Conservation (phyloP, 1,140 invertebrate genomes). For the Aradophagus sp. region DNA sequence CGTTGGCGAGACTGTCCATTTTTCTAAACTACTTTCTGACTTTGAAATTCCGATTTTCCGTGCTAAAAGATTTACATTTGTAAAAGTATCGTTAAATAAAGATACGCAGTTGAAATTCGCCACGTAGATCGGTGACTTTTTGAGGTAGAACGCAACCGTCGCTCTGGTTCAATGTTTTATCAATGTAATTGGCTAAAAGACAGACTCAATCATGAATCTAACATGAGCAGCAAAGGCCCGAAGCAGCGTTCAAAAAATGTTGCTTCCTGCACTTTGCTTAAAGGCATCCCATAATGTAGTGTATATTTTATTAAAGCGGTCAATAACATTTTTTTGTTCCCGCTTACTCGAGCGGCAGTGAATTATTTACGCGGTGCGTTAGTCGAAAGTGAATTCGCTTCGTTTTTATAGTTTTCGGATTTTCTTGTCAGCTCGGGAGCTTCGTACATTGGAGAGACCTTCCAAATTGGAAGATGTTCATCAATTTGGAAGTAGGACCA, state of each 20-base stretch:
- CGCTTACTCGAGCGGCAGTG: neutral
- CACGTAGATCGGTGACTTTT: too few species aligned
- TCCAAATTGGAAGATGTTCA: too few species aligned
- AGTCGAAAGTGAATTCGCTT: too few species aligned
- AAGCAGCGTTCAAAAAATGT: constrained; percentile 37
- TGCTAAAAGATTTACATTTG: too few species aligned
- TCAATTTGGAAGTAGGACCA: too few species aligned
- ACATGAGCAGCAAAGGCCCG: constrained; percentile 51
- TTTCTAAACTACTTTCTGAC: neutral
- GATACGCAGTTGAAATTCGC: too few species aligned
- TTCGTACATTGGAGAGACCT: too few species aligned
- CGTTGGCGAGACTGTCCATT: neutral
- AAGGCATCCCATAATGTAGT: constrained; percentile 24
- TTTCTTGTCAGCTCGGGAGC: too few species aligned
- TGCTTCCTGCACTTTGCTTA: constrained; percentile 42
- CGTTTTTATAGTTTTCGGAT: too few species aligned
- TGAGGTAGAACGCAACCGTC: constrained; percentile 4
- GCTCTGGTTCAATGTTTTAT: constrained; percentile 55
- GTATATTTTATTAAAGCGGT: constrained; percentile 41
- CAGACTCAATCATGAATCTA: constrained; percentile 51
- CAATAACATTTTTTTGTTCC: constrained; percentile 32
- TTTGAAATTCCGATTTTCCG: too few species aligned
- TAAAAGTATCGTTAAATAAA: too few species aligned
- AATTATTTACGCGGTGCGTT: too few species aligned
- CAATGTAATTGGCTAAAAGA: constrained; percentile 62